Conservation (phyloP, 2,113 vertebrate species). For the Notechis scutatus region DNA sequence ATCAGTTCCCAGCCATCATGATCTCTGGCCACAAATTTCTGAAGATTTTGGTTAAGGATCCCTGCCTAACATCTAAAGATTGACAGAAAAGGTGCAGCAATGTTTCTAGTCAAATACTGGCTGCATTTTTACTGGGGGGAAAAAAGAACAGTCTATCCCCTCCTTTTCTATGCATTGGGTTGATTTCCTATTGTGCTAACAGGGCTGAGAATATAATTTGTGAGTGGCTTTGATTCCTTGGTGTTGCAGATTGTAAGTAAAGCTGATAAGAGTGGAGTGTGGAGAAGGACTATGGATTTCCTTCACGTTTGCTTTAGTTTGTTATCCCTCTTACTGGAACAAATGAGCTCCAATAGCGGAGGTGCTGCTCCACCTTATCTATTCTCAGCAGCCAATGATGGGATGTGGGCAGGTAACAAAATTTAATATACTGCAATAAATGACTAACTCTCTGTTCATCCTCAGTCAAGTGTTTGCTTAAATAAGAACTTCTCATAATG, state of each 20-base stretch:
- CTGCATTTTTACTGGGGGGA: not conserved
- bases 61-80: not conserved
- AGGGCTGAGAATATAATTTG: not conserved
- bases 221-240: not conserved
- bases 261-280: not conserved
- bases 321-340: not conserved
- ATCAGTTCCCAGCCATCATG: not conserved
- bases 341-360: not conserved
- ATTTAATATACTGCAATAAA: not conserved
- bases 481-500: not conserved
- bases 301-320: too few species aligned
- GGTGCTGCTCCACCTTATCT: not conserved
- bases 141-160: not conserved
- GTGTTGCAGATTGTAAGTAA: not conserved
- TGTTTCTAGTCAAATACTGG: not conserved
- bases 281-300: not conserved
- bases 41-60: not conserved
- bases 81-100: not conserved
- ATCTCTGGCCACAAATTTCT: not conserved
- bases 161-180: not conserved
- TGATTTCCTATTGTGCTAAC: not conserved
- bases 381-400: not conserved
- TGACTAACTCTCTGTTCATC: not conserved
- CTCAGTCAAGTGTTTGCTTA: constrained; percentile 4
- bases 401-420: not conserved